A percentile compares a stretch with the other conserved stretches of the same genome.
These are phyloP conservation scores for Apis cerana DNA, from an alignment of 1,140 invertebrate genomes.

Conservation along the genomic window DNA sequence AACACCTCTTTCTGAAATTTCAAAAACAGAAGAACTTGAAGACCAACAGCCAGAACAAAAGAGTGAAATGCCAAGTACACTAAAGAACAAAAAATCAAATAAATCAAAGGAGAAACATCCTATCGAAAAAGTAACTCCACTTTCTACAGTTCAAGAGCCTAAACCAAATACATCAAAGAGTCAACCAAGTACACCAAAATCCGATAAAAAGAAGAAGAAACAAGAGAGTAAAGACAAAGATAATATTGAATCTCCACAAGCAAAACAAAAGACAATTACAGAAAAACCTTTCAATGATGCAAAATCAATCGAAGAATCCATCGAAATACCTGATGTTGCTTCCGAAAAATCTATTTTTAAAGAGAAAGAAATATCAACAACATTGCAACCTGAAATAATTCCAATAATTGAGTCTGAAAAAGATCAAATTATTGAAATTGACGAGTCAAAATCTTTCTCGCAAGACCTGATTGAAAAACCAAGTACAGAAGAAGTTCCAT, in stretches of 20 bases:
- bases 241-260: not conserved
- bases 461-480: not conserved
- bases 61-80: not conserved
- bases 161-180: slow-evolving; percentile 16
- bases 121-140: slow-evolving; percentile 16
- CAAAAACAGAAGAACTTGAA: not conserved
- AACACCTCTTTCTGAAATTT: not conserved
- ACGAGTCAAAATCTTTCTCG: not conserved
- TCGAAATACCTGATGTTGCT: not conserved
- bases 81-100: slow-evolving; percentile 23
- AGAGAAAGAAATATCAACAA: not conserved
- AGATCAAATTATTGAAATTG: not conserved
- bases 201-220: slow-evolving; percentile 17
- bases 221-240: not conserved
- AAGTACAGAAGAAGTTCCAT: not conserved
- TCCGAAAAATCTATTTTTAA: not conserved
- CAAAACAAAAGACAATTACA: not conserved
- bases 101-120: slow-evolving; percentile 45
- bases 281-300: not conserved
- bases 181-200: not conserved
- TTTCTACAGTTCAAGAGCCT: not conserved
- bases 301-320: not conserved
- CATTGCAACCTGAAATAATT: too few species aligned
- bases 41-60: not conserved
- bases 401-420: not conserved